These are phyloP conservation scores for Orientallactaga bullata DNA, from an alignment of 2,113 vertebrate genomes.

Conservation along the genomic window DNA sequence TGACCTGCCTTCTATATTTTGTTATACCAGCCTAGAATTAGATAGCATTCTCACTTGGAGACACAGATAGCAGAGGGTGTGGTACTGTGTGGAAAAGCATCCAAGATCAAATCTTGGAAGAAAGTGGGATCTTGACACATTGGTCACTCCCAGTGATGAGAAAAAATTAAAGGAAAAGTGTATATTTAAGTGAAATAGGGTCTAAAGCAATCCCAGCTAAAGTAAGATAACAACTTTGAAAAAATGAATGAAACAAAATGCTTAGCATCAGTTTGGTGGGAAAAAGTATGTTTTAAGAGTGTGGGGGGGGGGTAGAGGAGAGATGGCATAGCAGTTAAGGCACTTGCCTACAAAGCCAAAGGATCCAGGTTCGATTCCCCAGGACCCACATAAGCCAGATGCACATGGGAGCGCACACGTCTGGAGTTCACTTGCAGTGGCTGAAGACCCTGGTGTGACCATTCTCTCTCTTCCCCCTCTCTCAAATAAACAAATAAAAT, in stretches of 20 bases:
- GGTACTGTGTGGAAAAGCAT: neutral
- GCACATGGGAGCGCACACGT: too few relatives aligned
- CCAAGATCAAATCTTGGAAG: conserved; percentile 3
- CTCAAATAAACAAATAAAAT: too few relatives aligned
- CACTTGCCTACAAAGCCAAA: too few relatives aligned
- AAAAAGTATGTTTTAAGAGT: neutral
- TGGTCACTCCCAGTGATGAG: neutral
- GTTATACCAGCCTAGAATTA: neutral
- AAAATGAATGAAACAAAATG: neutral
- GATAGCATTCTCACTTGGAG: neutral
- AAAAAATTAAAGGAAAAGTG: neutral
- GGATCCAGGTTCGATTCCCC: too few relatives aligned
- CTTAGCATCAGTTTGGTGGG: neutral
- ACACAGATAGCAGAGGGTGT: neutral
- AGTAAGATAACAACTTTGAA: conserved; percentile 25
- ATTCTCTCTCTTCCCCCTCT: too few relatives aligned
- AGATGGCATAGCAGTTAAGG: too few relatives aligned
- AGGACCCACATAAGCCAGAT: too few relatives aligned
- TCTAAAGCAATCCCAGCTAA: neutral
- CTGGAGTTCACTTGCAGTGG: too few relatives aligned
- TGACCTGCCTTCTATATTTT: neutral
- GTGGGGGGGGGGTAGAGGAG: too few relatives aligned
- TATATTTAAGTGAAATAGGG: neutral
- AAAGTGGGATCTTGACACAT: neutral
- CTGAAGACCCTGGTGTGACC: too few relatives aligned